Evolutionary conservation across 2,888 invertebrate genomes (phyloP).

Genomic region (Spicauda simplicius): DNA sequence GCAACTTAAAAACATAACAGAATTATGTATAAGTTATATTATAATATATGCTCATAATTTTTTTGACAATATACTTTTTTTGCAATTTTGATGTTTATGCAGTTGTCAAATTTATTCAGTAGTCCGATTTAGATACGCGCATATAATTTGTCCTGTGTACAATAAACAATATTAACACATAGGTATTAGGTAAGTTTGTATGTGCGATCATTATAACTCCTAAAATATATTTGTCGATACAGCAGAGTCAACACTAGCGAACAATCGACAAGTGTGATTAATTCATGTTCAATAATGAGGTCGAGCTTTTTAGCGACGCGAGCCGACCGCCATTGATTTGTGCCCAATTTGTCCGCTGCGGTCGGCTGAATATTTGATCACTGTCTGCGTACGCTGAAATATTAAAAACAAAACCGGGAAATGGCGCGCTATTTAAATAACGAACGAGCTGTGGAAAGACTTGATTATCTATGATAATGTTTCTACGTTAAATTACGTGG

Average conservation of each 20-base stretch:
- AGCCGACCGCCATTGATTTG: slow-evolving; percentile 64
- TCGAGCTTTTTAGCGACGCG: slow-evolving; percentile 67
- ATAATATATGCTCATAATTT: too few relatives aligned
- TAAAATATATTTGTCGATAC: slow-evolving; percentile 39
- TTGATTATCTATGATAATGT: slow-evolving; percentile 13
- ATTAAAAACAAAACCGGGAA: slow-evolving; percentile 45
- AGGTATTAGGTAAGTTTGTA: not conserved
- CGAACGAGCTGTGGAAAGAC: not conserved
- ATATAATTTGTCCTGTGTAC: too few relatives aligned
- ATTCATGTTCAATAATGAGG: slow-evolving; percentile 79
- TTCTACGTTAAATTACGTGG: not conserved
- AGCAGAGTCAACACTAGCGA: slow-evolving; percentile 50
- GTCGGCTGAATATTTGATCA: slow-evolving; percentile 66
- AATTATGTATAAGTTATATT: too few relatives aligned
- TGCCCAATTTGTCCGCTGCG: slow-evolving; percentile 73
- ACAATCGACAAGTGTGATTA: slow-evolving; percentile 75
- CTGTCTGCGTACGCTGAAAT: slow-evolving; percentile 52
- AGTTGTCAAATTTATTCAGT: too few relatives aligned
- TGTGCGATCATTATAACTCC: not conserved
- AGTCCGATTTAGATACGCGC: too few relatives aligned
- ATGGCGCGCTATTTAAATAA: slow-evolving; percentile 33
- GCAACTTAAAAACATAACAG: too few relatives aligned
- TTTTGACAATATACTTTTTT: too few relatives aligned
- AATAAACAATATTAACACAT: not conserved
- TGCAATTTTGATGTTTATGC: too few relatives aligned